Percentiles rank a stretch among this genome's conserved stretches.
phyloP scores from a whole-genome alignment of 2,888 invertebrate genomes.

The Conops quadrifasciatus region DNA sequence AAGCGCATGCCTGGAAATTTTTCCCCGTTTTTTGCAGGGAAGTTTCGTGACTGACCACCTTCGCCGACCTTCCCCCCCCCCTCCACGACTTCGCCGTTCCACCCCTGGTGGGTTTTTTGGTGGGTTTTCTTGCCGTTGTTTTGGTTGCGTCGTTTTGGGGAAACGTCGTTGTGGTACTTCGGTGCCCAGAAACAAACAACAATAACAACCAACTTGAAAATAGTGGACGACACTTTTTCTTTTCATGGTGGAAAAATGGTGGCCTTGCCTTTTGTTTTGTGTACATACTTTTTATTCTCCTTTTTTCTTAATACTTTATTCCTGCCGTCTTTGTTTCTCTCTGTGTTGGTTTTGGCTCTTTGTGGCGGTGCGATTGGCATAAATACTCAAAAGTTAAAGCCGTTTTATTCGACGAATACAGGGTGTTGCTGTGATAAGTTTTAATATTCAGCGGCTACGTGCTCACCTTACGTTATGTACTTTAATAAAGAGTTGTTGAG shows the following conservation, averaged over 20 bases:
- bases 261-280: slow-evolving; percentile 47
- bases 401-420: slow-evolving; percentile 36
- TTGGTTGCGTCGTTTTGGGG: slow-evolving; percentile 10
- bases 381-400: slow-evolving; percentile 37
- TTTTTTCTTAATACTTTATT: slow-evolving; percentile 1
- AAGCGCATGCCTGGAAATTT: slow-evolving; percentile 53
- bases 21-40: slow-evolving; percentile 23
- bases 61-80: background rate
- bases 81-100: background rate
- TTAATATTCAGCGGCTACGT: too few relatives aligned
- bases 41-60: background rate
- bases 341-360: slow-evolving; percentile 40
- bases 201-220: slow-evolving; percentile 39
- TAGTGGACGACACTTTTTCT: slow-evolving; percentile 44
- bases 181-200: slow-evolving; percentile 4
- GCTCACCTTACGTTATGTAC: too few relatives aligned
- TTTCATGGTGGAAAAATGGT: slow-evolving; percentile 46
- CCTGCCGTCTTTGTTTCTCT: background rate
- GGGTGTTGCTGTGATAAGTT: slow-evolving; percentile 20
- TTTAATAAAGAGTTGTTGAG: too few relatives aligned
- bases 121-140: background rate
- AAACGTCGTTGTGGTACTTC: too few relatives aligned
- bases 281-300: slow-evolving; percentile 13
- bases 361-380: slow-evolving; percentile 45
- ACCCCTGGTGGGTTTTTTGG: background rate